Percentiles rank a stretch among this genome's conserved stretches.
Conservation (phyloP, 2,797 vertebrate species). For the Anabacerthia variegaticeps region DNA sequence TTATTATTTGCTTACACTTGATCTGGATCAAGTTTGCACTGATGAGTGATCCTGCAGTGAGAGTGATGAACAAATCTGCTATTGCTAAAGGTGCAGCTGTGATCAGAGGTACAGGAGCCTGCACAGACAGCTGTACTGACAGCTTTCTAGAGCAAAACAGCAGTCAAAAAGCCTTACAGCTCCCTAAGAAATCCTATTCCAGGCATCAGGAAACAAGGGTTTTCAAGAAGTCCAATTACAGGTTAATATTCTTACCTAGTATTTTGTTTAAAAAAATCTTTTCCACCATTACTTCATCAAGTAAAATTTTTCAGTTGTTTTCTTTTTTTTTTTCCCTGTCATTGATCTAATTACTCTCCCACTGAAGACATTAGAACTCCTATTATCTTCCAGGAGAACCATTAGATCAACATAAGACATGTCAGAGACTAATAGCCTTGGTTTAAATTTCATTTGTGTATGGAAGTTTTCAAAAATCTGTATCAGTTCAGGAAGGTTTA, state of each 20-base stretch:
- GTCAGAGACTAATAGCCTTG: not conserved
- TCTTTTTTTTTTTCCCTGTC: not conserved
- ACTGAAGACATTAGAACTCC: not conserved
- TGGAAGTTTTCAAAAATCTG: not conserved
- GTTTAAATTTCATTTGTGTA: not conserved
- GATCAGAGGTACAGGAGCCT: not conserved
- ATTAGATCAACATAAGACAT: not conserved
- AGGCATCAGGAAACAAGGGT: not conserved
- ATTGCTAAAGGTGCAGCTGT: not conserved
- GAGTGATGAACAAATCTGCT: not conserved
- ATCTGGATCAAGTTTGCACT: not conserved
- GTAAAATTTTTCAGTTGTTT: not conserved
- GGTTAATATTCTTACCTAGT: not conserved
- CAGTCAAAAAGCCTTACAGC: not conserved
- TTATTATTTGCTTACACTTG: constrained; percentile 7
- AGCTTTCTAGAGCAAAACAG: not conserved
- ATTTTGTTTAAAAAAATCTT: not conserved
- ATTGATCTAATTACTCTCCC: not conserved
- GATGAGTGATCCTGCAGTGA: not conserved
- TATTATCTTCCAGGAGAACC: not conserved
- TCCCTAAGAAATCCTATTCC: not conserved
- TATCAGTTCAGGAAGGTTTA: not conserved
- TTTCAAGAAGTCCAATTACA: not conserved
- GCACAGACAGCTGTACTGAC: not conserved
- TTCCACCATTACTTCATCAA: not conserved